phyloP scores from a whole-genome alignment of 1,140 invertebrate species.

The Dinoponera quadriceps region DNA sequence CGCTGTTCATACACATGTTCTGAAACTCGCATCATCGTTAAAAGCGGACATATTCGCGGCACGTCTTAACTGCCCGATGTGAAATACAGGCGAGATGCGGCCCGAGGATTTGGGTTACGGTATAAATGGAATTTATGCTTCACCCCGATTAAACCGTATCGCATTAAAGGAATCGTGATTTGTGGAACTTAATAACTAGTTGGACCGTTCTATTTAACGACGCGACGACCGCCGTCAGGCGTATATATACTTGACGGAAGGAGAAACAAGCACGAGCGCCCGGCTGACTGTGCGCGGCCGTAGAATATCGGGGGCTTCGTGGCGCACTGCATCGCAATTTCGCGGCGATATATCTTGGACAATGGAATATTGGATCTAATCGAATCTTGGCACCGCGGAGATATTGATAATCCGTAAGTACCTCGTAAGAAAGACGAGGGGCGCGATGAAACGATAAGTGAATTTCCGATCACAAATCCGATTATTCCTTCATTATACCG shows the following conservation, averaged over 20 bases:
- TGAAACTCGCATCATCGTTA: slow-evolving; percentile 28
- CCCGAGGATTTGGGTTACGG: slow-evolving; percentile 38
- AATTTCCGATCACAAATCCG: slow-evolving; percentile 22
- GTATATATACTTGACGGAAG: background rate
- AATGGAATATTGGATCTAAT: slow-evolving; percentile 5
- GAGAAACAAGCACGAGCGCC: background rate
- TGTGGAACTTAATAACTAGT: slow-evolving; percentile 15
- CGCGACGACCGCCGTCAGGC: background rate
- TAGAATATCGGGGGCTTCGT: background rate
- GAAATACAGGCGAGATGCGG: slow-evolving; percentile 27
- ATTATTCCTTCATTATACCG: slow-evolving; percentile 21
- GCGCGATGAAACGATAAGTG: slow-evolving; percentile 24
- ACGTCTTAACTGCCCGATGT: slow-evolving; percentile 23
- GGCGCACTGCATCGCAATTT: background rate
- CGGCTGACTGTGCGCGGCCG: background rate
- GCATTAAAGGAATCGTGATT: slow-evolving; percentile 4
- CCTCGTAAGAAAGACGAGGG: background rate
- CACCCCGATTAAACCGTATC: slow-evolving; percentile 19
- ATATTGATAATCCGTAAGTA: slow-evolving; percentile 35
- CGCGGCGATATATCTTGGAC: background rate
- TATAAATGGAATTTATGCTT: slow-evolving; percentile 45
- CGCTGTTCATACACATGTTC: background rate
- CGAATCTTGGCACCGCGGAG: background rate
- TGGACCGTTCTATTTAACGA: background rate
- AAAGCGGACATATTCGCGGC: slow-evolving; percentile 15